phyloP scores from a whole-genome alignment of 2,113 vertebrate genomes.

The Colossoma macropomum region DNA sequence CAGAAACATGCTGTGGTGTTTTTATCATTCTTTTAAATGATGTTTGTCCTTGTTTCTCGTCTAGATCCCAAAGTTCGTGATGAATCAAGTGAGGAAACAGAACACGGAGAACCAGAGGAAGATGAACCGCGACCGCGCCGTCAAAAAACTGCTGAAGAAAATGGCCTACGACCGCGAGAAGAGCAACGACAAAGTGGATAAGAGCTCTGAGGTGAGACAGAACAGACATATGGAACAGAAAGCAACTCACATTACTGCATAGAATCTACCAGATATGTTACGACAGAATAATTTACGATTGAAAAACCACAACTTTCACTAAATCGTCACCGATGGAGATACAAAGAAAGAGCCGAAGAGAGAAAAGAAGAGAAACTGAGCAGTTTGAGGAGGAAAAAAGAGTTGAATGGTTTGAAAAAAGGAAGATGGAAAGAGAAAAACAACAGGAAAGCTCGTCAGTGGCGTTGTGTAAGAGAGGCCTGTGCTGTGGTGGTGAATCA shows the following conservation, averaged over 20 bases:
- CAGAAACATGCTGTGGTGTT: no score
- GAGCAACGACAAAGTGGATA: constrained; percentile 83
- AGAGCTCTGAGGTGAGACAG: constrained; percentile 78
- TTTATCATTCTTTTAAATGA: no score
- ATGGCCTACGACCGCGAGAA: constrained; percentile 90
- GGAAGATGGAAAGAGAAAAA: constrained; percentile 36
- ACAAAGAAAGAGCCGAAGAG: background rate
- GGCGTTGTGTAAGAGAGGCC: background rate
- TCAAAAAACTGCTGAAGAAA: constrained; percentile 94
- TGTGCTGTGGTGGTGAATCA: constrained; percentile 1
- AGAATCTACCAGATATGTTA: no score
- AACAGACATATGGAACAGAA: no score
- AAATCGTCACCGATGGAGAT: background rate
- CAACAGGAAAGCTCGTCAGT: no score
- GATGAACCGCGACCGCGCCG: constrained; percentile 82
- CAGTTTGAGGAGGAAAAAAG: background rate
- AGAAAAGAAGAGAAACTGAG: background rate
- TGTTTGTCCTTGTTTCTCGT: background rate
- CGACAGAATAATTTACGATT: no score
- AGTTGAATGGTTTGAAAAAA: background rate
- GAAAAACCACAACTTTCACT: no score
- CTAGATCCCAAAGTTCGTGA: constrained; percentile 95
- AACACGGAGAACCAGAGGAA: constrained; percentile 88
- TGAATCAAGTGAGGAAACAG: constrained; percentile 92
- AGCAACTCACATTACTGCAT: no score